phyloP scores from a whole-genome alignment of 2,888 invertebrate species.

The Limnephilus auricula region DNA sequence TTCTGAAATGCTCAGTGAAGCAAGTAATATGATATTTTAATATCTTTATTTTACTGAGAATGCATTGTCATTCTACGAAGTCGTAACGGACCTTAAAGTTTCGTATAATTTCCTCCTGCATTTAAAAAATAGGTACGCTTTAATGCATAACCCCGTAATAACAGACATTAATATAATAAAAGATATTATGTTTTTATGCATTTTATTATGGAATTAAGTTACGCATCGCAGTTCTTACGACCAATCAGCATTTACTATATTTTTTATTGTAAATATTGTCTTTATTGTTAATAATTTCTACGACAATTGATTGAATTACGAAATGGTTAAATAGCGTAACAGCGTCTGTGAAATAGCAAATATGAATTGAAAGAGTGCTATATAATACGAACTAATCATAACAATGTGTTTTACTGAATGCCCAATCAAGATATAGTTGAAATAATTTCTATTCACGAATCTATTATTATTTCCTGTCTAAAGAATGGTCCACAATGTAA shows the following conservation, averaged over 20 bases:
- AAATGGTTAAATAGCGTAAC: neutral
- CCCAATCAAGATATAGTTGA: neutral
- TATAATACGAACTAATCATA: neutral
- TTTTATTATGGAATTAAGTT: neutral
- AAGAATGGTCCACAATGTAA: neutral
- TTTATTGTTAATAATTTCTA: neutral
- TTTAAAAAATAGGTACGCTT: neutral
- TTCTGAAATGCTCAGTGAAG: neutral
- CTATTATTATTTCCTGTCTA: neutral
- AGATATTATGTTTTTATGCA: neutral
- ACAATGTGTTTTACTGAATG: neutral
- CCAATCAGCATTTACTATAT: neutral
- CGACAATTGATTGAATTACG: neutral
- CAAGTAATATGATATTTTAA: neutral
- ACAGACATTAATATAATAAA: neutral
- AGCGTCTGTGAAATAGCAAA: neutral
- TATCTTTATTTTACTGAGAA: neutral
- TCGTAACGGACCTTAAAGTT: neutral
- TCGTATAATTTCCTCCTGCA: neutral
- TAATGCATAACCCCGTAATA: neutral
- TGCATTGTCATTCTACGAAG: neutral
- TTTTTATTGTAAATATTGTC: neutral
- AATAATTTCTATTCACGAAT: slow-evolving; percentile 2
- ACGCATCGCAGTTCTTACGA: neutral
- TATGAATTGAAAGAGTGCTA: neutral